phyloP scores from a whole-genome alignment of 2,797 vertebrate species.

The Lepilemur ruficaudatus region DNA sequence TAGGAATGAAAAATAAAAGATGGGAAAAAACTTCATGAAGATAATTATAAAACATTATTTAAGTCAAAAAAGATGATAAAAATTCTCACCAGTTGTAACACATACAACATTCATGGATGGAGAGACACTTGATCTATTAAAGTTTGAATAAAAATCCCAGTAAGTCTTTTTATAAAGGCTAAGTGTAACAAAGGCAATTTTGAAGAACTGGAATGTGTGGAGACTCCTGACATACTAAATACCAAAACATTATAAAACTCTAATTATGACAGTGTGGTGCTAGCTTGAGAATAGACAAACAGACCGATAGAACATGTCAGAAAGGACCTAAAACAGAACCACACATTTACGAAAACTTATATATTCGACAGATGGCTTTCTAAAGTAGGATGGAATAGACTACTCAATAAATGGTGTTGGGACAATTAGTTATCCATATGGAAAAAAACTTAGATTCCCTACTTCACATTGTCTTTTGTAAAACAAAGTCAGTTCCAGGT shows the following conservation, averaged over 20 bases:
- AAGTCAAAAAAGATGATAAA: neutral
- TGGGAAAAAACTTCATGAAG: neutral
- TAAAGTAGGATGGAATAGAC: neutral
- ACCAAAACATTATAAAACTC: constrained; percentile 12
- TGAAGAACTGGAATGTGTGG: neutral
- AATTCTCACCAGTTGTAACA: neutral
- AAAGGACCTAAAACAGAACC: neutral
- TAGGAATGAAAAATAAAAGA: neutral
- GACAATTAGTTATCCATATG: neutral
- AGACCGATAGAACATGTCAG: neutral
- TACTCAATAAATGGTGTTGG: neutral
- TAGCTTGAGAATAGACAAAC: neutral
- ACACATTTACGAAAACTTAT: neutral
- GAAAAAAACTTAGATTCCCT: neutral
- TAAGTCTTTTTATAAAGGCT: neutral
- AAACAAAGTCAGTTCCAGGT: neutral
- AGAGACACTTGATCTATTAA: neutral
- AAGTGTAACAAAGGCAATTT: constrained; percentile 8
- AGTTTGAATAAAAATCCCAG: neutral
- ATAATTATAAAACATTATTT: neutral
- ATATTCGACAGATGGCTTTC: neutral
- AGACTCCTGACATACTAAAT: neutral
- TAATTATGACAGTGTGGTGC: neutral
- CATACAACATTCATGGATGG: neutral
- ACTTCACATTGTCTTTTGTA: neutral